phyloP scores from a whole-genome alignment of 2,888 invertebrate species.

The Stegana nigrithorax region DNA sequence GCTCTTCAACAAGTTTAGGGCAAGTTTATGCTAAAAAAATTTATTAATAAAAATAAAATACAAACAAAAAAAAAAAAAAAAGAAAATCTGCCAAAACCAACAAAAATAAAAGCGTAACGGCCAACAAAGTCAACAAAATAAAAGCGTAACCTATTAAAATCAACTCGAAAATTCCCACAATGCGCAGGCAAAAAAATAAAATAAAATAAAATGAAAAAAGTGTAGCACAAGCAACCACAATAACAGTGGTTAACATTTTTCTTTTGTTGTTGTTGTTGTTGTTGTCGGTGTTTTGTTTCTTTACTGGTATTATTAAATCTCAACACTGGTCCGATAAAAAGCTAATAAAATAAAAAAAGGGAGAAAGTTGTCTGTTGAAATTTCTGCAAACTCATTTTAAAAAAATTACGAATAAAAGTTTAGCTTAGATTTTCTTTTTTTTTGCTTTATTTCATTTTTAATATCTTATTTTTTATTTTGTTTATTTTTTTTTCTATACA shows the following conservation, averaged over 20 bases:
- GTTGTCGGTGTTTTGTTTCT: slow-evolving; percentile 37
- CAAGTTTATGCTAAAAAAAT: too few species aligned
- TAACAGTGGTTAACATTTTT: slow-evolving; percentile 41
- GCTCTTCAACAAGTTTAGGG: too few species aligned
- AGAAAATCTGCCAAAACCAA: not conserved
- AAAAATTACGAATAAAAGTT: slow-evolving; percentile 19
- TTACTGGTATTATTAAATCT: slow-evolving; percentile 56
- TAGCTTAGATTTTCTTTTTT: not conserved
- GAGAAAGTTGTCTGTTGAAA: slow-evolving; percentile 49
- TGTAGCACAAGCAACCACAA: slow-evolving; percentile 23
- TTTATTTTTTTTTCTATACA: slow-evolving; percentile 7
- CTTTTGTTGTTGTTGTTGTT: slow-evolving; percentile 23
- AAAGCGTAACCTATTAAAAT: slow-evolving; percentile 50
- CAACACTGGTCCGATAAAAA: slow-evolving; percentile 47
- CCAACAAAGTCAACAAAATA: slow-evolving; percentile 15
- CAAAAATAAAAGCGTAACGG: not conserved
- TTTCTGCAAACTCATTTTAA: slow-evolving; percentile 47
- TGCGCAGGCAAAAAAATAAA: slow-evolving; percentile 32
- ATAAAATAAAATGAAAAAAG: slow-evolving; percentile 1
- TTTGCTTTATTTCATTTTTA: slow-evolving; percentile 29
- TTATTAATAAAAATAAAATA: not conserved
- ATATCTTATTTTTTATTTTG: slow-evolving; percentile 19
- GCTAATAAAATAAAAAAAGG: slow-evolving; percentile 2
- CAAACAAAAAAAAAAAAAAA: not conserved
- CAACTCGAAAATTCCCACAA: slow-evolving; percentile 28